A percentile compares a stretch with the other conserved stretches of the same genome.
Evolutionary conservation across 2,797 vertebrate species (phyloP).

Genomic region (Harpagifer antarcticus): DNA sequence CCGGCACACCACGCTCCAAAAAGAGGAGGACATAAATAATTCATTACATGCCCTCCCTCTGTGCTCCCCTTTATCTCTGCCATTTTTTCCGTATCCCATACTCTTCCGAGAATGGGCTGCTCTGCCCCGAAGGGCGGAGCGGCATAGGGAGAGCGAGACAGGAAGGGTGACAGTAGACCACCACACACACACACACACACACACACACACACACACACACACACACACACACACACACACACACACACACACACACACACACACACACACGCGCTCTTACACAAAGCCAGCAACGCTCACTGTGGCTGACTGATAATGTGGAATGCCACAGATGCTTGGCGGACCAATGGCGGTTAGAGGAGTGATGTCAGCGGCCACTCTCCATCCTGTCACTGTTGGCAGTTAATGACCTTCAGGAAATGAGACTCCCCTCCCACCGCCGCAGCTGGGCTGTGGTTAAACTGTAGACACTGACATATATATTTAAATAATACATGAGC

Average conservation of each 20-base stretch:
- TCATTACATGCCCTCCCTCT: conserved; percentile 46
- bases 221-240: conserved; percentile 19
- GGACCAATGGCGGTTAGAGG: conserved; percentile 41
- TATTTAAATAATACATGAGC: conserved; percentile 5
- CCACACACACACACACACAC: conserved; percentile 7
- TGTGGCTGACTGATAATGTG: conserved; percentile 74
- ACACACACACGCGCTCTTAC: conserved; percentile 7
- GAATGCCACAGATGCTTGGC: conserved; percentile 63
- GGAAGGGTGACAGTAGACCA: conserved; percentile 54
- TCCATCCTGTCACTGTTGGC: conserved; percentile 47
- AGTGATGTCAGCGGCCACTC: conserved; percentile 51
- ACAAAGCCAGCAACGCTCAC: conserved; percentile 29
- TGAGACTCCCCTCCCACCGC: conserved; percentile 14
- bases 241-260: conserved; percentile 18
- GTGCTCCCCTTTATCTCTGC: conserved; percentile 55
- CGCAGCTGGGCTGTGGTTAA: not conserved
- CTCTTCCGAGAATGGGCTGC: conserved; percentile 61
- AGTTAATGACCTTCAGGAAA: conserved; percentile 44
- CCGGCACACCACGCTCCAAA: conserved; percentile 25
- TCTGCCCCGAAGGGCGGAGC: conserved; percentile 35
- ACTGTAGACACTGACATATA: conserved; percentile 10
- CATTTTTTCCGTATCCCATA: conserved; percentile 44
- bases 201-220: conserved; percentile 21
- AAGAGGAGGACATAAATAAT: conserved; percentile 60
- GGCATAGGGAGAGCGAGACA: conserved; percentile 34